Evolutionary conservation across 2,797 vertebrate genomes (phyloP).

Genomic region (Aeoliscus strigatus): DNA sequence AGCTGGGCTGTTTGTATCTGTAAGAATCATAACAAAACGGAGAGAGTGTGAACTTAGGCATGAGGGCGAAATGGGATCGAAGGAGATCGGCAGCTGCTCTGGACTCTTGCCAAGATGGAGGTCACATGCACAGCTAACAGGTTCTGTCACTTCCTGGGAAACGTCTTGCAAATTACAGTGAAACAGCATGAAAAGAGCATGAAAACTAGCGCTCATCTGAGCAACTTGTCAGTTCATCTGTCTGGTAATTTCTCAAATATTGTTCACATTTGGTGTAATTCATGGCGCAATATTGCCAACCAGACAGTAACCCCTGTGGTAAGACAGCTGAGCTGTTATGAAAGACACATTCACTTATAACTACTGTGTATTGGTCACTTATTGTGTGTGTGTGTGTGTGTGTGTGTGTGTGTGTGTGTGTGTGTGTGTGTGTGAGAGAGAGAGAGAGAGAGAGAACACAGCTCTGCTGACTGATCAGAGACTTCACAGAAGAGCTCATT

Average conservation of each 20-base stretch:
- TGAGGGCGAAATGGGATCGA: no score
- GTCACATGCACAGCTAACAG: constrained; percentile 7
- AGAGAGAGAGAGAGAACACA: not conserved
- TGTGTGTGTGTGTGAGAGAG: no score
- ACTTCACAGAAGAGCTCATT: constrained; percentile 22
- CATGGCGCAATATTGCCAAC: no score
- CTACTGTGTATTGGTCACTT: constrained; percentile 10
- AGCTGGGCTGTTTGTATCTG: no score
- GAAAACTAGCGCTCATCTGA: no score
- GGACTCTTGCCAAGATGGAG: not conserved
- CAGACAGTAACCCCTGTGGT: constrained; percentile 19
- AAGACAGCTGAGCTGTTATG: constrained; percentile 40
- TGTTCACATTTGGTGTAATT: not conserved
- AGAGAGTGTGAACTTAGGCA: constrained; percentile 1
- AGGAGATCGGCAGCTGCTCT: constrained; percentile 1
- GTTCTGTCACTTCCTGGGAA: constrained; percentile 5
- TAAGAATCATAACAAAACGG: constrained; percentile 8
- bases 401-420: constrained; percentile 8
- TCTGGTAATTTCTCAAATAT: constrained; percentile 5
- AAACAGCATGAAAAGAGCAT: no score
- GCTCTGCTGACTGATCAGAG: constrained; percentile 17
- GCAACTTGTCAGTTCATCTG: no score
- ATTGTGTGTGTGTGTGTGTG: no score
- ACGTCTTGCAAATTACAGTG: not conserved
- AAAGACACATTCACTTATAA: constrained; percentile 22